phyloP scores from a whole-genome alignment of 2,888 invertebrate genomes.

The Chymomyza procnemis region DNA sequence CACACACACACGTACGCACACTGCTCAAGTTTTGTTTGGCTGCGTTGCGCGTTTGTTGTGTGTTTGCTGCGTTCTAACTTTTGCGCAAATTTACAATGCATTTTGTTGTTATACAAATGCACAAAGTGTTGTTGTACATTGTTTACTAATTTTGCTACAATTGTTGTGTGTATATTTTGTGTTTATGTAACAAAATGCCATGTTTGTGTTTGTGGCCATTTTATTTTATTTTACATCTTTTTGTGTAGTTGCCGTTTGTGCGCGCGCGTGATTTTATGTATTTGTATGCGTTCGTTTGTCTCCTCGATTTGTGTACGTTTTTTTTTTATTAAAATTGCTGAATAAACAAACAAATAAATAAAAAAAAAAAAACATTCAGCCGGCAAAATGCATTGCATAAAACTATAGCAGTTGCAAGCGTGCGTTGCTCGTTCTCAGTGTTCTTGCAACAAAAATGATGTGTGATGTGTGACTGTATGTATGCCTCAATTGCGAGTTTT shows the following conservation, averaged over 20 bases:
- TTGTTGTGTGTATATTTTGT: background rate
- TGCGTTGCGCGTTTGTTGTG: conserved; percentile 6
- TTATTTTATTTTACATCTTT: too few species aligned
- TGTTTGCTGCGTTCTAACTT: conserved; percentile 3
- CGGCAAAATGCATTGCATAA: too few species aligned
- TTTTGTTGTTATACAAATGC: background rate
- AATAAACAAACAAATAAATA: background rate
- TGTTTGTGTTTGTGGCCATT: background rate
- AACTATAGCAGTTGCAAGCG: too few species aligned
- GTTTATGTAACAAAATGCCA: background rate
- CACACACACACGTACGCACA: too few species aligned
- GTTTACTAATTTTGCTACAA: background rate
- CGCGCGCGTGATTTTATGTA: background rate
- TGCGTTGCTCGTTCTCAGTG: too few species aligned
- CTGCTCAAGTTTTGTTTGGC: background rate
- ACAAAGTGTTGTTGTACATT: background rate
- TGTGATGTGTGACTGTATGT: conserved; percentile 3
- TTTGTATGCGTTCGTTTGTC: background rate
- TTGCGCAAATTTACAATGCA: background rate
- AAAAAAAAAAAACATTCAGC: background rate
- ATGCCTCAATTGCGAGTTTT: too few species aligned
- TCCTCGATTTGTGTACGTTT: background rate
- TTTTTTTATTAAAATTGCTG: background rate
- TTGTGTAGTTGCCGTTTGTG: background rate
- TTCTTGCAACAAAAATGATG: too few species aligned